A percentile compares a stretch with the other conserved stretches of the same genome.
These are phyloP conservation scores for Aphelinus certus DNA, from an alignment of 1,140 invertebrate genomes.

Conservation along the genomic window DNA sequence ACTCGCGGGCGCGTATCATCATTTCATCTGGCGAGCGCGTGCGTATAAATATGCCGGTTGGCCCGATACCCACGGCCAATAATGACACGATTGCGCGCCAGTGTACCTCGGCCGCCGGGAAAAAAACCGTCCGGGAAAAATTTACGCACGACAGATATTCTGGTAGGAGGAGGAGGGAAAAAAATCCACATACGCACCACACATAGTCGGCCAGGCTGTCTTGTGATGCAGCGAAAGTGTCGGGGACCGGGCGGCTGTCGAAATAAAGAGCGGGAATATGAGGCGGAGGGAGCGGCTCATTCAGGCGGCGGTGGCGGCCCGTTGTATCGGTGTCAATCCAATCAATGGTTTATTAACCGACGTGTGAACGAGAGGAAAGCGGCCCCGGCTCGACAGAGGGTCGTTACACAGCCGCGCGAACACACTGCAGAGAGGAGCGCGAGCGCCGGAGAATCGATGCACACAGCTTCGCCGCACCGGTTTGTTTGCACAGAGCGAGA, in stretches of 20 bases:
- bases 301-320: conserved; percentile 34
- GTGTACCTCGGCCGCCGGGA: too few species aligned
- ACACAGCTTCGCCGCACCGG: conserved; percentile 34
- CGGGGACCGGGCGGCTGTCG: too few species aligned
- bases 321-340: conserved; percentile 60
- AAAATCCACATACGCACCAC: too few species aligned
- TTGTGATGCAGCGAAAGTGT: too few species aligned
- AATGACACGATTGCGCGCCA: too few species aligned
- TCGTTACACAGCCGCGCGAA: conserved; percentile 1
- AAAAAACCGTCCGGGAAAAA: too few species aligned
- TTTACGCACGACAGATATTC: too few species aligned
- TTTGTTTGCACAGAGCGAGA: conserved; percentile 50
- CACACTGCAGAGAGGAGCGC: too few species aligned
- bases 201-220: too few species aligned
- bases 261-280: neutral
- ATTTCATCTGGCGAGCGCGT: conserved; percentile 13
- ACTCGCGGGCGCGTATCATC: conserved; percentile 1
- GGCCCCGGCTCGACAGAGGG: neutral
- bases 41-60: neutral
- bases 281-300: conserved; percentile 41
- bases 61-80: too few species aligned
- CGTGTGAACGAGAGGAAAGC: conserved; percentile 51
- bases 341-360: conserved; percentile 63
- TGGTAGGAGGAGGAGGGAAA: too few species aligned
- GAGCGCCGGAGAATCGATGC: conserved; percentile 42